These are phyloP conservation scores for Emesis russula DNA, from an alignment of 2,888 invertebrate species.

Conservation along the genomic window DNA sequence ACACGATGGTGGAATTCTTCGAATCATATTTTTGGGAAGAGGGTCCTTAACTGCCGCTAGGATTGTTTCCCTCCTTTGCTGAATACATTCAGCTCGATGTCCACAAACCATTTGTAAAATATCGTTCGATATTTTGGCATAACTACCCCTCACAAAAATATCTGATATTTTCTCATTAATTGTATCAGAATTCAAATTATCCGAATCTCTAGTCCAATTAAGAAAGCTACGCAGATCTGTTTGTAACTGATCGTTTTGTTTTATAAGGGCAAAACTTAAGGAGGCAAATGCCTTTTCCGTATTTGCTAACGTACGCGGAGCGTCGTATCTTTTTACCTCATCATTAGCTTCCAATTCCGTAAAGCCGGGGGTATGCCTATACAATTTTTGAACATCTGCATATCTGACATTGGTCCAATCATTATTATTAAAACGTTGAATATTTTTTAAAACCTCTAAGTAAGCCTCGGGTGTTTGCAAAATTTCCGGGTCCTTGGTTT, in stretches of 20 bases:
- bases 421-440: no score
- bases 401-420: no score
- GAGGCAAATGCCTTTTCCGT: constrained; percentile 7
- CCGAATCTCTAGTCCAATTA: not conserved
- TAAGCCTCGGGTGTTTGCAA: no score
- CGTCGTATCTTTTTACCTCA: not conserved
- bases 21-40: not conserved
- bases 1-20: not conserved
- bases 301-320: not conserved
- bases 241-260: not conserved
- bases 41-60: not conserved
- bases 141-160: not conserved
- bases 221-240: not conserved
- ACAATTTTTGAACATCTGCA: not conserved
- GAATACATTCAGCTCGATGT: constrained; percentile 1
- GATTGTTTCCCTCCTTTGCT: not conserved
- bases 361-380: not conserved
- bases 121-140: not conserved
- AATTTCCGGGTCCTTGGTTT: no score
- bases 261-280: constrained; percentile 2
- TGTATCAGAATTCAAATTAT: not conserved
- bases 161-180: not conserved
- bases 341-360: not conserved
- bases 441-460: no score
- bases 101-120: not conserved